Conservation (phyloP, 2,797 vertebrate species). For the Coranthus polyacanthus region DNA sequence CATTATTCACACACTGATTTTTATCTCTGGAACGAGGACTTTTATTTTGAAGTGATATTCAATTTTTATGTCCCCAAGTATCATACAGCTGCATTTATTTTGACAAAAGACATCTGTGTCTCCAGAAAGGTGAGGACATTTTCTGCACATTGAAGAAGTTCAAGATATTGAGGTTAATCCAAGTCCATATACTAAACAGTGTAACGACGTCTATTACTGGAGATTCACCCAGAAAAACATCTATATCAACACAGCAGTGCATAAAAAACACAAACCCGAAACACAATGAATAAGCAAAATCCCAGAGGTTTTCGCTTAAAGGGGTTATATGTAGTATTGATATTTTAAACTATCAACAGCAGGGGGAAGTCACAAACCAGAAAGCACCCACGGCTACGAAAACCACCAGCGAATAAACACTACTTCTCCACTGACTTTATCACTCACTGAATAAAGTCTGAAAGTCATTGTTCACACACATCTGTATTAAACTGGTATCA, state of each 20-base stretch:
- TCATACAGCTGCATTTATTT: slow-evolving; percentile 62
- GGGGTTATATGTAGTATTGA: too few species aligned
- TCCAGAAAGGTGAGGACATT: slow-evolving; percentile 10
- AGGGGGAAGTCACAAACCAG: too few species aligned
- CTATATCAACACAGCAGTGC: neutral
- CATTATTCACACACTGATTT: slow-evolving; percentile 77
- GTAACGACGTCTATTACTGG: neutral
- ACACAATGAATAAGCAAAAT: too few species aligned
- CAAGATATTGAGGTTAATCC: slow-evolving; percentile 11
- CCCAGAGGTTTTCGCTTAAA: too few species aligned
- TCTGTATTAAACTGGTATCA: too few species aligned
- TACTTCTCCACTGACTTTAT: too few species aligned
- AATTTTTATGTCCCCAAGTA: slow-evolving; percentile 61
- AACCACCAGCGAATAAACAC: too few species aligned
- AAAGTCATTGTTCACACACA: too few species aligned
- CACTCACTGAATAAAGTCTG: too few species aligned
- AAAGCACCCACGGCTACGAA: too few species aligned
- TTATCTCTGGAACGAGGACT: slow-evolving; percentile 68
- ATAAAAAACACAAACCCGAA: neutral
- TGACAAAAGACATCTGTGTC: slow-evolving; percentile 64
- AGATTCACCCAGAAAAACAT: neutral
- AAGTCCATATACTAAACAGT: neutral
- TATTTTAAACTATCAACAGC: too few species aligned
- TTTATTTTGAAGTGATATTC: slow-evolving; percentile 79
- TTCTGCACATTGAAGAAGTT: slow-evolving; percentile 20